Base-by-base conservation (phyloP, 1,140 invertebrate species). In the Zophobas atratus region DNA sequence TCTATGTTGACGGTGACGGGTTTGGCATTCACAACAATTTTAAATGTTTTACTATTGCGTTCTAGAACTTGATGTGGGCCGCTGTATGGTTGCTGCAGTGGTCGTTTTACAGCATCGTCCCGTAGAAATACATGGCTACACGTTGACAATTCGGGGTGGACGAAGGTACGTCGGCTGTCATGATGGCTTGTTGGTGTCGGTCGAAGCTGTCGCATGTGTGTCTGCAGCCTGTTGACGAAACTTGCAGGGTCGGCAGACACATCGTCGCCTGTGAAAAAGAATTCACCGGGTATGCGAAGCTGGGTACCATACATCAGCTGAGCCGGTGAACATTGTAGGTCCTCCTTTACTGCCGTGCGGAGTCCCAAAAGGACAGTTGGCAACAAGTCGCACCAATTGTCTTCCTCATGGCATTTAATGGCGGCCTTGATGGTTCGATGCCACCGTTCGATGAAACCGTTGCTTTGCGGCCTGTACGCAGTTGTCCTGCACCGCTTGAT, bases 361-460 rank as follows among this genome's bases (percentile, higher is more conserved):
- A 87, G 38, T 6, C 84, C 84, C 67, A 87, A 56, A 4, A 88
- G 77, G 34, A 87, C 79, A 20, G 80, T 76, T 32, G 85, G 78
- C 20, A 77, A 34, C 0, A 36, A 48, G 20, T 75, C 71, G 6
- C 33, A 35, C 76, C 79, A 78, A 84, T 55, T 34, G 2, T 8
- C 3, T 1, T 43, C 48, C 5, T 67, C 38, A 38, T 70, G 72
- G 33, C 57, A 46, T 93, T 94, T 85, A 92, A 91, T 1, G 89
- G 90, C 86, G 78, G 83, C 81, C 80, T 88, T 88, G 1, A 88
- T 71, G 5, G 81, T 77, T 0, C 87, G 77, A 73, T 88, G 87
- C 60, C 41, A 70, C 6, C 75, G 39, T 35, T 88, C 86, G 0
- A 86, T 75, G 41, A 80, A 80, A 5, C 86, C 86, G 75, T 87